phyloP scores from a whole-genome alignment of 2,888 invertebrate species.

The Cheilosia grossa region DNA sequence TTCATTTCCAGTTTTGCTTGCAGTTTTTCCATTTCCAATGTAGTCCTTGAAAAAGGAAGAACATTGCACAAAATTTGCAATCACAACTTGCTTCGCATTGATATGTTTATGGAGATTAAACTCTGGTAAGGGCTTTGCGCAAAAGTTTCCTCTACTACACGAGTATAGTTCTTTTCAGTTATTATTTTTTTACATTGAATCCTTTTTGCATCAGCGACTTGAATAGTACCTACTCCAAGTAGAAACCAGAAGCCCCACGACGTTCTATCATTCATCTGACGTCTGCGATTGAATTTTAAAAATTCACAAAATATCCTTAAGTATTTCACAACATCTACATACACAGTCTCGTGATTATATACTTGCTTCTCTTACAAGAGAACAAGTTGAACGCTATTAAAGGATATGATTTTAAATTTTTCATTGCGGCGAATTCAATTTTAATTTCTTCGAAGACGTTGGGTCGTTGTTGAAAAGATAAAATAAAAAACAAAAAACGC shows the following conservation, averaged over 20 bases:
- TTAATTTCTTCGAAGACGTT: conserved; percentile 50
- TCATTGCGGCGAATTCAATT: conserved; percentile 71
- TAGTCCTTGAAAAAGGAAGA: conserved; percentile 24
- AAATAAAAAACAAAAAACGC: not conserved
- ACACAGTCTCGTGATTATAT: conserved; percentile 13
- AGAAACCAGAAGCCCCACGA: not conserved
- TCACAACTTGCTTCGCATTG: conserved; percentile 70
- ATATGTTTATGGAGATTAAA: conserved; percentile 72
- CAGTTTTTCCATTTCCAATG: conserved; percentile 25
- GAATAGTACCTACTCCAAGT: not conserved
- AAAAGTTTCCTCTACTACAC: conserved; percentile 15
- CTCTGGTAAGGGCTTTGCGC: conserved; percentile 26
- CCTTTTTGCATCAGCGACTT: conserved; percentile 4
- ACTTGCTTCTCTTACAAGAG: conserved; percentile 5
- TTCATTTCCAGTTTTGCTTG: conserved; percentile 15
- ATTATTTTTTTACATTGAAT: conserved; percentile 1
- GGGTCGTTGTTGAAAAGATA: conserved; percentile 14
- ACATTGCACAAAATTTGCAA: conserved; percentile 50
- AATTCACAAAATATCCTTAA: conserved; percentile 66
- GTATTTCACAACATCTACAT: conserved; percentile 12
- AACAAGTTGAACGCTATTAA: conserved; percentile 57
- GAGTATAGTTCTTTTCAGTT: not conserved
- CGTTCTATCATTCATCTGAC: conserved; percentile 21
- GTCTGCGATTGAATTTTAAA: conserved; percentile 69
- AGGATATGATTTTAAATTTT: conserved; percentile 74